Evolutionary conservation across 1,140 invertebrate genomes (phyloP).

Genomic region (Neuroterus valhalla): DNA sequence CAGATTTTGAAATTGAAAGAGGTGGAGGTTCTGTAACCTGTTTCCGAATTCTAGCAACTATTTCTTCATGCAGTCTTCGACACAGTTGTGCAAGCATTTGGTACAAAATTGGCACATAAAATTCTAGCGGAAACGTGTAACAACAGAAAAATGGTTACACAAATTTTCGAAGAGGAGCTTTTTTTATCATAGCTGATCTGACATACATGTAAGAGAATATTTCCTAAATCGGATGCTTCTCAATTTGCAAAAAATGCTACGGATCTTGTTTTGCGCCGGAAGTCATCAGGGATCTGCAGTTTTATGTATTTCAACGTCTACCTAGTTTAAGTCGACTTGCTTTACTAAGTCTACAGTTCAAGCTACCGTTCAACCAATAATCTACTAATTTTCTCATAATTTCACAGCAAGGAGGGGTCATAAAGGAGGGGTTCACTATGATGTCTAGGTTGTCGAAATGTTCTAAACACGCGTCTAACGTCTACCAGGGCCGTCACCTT

Average conservation of each 20-base stretch:
- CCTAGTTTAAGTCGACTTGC: slow-evolving; percentile 1
- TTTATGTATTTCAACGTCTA: slow-evolving; percentile 24
- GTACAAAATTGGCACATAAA: slow-evolving; percentile 38
- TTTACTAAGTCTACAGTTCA: too few species aligned
- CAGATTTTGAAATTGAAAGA: not conserved
- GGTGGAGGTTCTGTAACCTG: not conserved
- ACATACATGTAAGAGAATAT: slow-evolving; percentile 46
- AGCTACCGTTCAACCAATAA: too few species aligned
- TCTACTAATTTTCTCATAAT: too few species aligned
- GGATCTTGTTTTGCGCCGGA: slow-evolving; percentile 48
- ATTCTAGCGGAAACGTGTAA: slow-evolving; percentile 44
- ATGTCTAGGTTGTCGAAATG: too few species aligned
- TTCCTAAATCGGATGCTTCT: slow-evolving; percentile 44
- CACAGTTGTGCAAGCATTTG: slow-evolving; percentile 31
- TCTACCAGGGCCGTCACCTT: too few species aligned
- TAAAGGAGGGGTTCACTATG: too few species aligned
- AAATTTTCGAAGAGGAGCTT: slow-evolving; percentile 39
- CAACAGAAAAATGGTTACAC: slow-evolving; percentile 47
- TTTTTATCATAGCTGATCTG: slow-evolving; percentile 44
- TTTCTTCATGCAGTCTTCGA: slow-evolving; percentile 11
- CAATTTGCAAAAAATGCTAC: slow-evolving; percentile 37
- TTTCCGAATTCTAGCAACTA: not conserved
- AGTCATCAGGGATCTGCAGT: slow-evolving; percentile 46
- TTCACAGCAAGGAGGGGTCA: too few species aligned
- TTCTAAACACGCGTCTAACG: too few species aligned